Evolutionary conservation across 2,797 vertebrate genomes (phyloP).

Genomic region (Xyrichtys novacula): DNA sequence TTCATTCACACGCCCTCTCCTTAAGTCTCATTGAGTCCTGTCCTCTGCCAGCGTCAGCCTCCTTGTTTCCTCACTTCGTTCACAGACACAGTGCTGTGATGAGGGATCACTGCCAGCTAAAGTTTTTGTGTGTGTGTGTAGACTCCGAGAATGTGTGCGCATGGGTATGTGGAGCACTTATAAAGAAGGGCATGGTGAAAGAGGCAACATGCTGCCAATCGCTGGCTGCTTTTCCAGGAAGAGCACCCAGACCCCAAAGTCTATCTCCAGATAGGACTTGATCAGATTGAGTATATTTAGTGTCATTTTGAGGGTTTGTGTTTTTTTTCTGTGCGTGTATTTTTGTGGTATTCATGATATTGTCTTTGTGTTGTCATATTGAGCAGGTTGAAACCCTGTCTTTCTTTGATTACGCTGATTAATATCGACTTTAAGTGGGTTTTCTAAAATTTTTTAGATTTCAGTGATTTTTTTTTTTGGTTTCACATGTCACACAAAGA

Average conservation of each 20-base stretch:
- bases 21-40: conserved; percentile 22
- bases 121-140: conserved; percentile 35
- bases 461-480: no score
- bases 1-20: conserved; percentile 49
- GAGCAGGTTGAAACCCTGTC: no score
- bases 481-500: no score
- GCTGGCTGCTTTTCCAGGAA: conserved; percentile 35
- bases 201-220: conserved; percentile 43
- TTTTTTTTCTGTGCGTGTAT: no score
- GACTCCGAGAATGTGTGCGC: conserved; percentile 15
- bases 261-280: conserved; percentile 6
- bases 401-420: no score
- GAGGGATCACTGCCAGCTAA: conserved; percentile 50
- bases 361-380: no score
- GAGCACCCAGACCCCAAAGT: conserved; percentile 6
- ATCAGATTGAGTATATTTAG: no score
- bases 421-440: no score
- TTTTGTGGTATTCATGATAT: no score
- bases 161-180: conserved; percentile 3
- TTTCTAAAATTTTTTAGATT: no score
- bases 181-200: conserved; percentile 27
- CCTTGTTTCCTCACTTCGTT: conserved; percentile 42
- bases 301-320: no score
- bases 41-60: conserved; percentile 40
- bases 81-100: conserved; percentile 53